These are phyloP conservation scores for Apamea monoglypha DNA, from an alignment of 2,888 invertebrate species.

Conservation along the genomic window DNA sequence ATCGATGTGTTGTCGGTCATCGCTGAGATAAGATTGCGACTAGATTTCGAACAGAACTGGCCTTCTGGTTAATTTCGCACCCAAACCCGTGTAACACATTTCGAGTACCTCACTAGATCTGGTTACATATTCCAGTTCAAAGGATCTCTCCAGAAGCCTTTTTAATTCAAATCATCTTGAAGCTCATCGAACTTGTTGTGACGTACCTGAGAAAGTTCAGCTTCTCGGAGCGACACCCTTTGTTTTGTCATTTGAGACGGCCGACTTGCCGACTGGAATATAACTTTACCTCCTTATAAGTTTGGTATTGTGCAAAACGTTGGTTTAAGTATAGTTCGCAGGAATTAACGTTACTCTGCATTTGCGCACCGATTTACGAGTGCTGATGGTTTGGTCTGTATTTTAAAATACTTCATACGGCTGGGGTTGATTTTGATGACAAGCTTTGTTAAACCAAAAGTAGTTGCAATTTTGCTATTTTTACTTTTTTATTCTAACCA, in stretches of 20 bases:
- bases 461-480: slow-evolving; percentile 14
- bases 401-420: slow-evolving; percentile 1
- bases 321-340: slow-evolving; percentile 57
- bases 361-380: slow-evolving; percentile 54
- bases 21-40: background rate
- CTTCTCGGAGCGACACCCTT: slow-evolving; percentile 70
- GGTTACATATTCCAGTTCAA: slow-evolving; percentile 64
- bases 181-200: slow-evolving; percentile 70
- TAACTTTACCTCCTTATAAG: slow-evolving; percentile 67
- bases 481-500: slow-evolving; percentile 29
- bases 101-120: slow-evolving; percentile 49
- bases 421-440: background rate
- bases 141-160: slow-evolving; percentile 61
- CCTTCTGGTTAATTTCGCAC: background rate
- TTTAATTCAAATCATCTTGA: slow-evolving; percentile 69
- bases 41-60: background rate
- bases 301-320: slow-evolving; percentile 61
- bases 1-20: too few species aligned
- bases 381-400: slow-evolving; percentile 6
- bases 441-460: background rate
- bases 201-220: slow-evolving; percentile 72
- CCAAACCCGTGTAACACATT: slow-evolving; percentile 17
- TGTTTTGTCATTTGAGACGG: slow-evolving; percentile 78
- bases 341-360: slow-evolving; percentile 56
- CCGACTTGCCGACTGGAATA: slow-evolving; percentile 62